Evolutionary conservation across 1,140 invertebrate species (phyloP).

Genomic region (Aleiodes sp.): DNA sequence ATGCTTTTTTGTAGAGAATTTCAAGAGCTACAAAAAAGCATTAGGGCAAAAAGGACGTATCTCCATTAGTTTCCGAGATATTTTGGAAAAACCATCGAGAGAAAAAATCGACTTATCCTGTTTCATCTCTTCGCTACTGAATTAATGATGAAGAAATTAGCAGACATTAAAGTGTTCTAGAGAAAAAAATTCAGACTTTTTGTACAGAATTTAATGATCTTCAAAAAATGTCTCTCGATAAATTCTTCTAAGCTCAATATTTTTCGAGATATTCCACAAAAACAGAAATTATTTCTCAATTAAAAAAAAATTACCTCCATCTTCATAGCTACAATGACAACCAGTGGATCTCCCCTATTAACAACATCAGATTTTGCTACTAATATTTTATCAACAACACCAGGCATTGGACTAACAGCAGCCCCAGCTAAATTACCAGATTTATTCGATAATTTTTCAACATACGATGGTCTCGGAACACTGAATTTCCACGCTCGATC

Average conservation of each 20-base stretch:
- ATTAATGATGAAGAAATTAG: too few species aligned
- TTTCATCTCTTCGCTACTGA: slow-evolving; percentile 21
- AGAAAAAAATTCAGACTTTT: slow-evolving; percentile 17
- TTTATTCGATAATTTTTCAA: slow-evolving; percentile 56
- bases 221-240: too few species aligned
- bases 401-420: slow-evolving; percentile 92
- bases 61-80: too few species aligned
- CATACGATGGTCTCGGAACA: slow-evolving; percentile 65
- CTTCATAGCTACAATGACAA: slow-evolving; percentile 98
- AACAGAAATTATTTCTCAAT: background rate
- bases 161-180: background rate
- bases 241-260: too few species aligned
- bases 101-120: slow-evolving; percentile 16
- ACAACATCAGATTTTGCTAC: slow-evolving; percentile 84
- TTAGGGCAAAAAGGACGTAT: too few species aligned
- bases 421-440: slow-evolving; percentile 56
- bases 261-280: slow-evolving; percentile 3
- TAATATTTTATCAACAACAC: slow-evolving; percentile 90
- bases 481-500: slow-evolving; percentile 66
- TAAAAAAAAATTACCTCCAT: slow-evolving; percentile 83
- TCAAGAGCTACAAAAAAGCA: too few species aligned
- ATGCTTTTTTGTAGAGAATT: too few species aligned
- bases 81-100: too few species aligned
- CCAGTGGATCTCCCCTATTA: slow-evolving; percentile 82
- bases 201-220: too few species aligned